phyloP scores from a whole-genome alignment of 37 sponge, comb jelly and placozoan species.

The Chondrilla cf. caribensis region DNA sequence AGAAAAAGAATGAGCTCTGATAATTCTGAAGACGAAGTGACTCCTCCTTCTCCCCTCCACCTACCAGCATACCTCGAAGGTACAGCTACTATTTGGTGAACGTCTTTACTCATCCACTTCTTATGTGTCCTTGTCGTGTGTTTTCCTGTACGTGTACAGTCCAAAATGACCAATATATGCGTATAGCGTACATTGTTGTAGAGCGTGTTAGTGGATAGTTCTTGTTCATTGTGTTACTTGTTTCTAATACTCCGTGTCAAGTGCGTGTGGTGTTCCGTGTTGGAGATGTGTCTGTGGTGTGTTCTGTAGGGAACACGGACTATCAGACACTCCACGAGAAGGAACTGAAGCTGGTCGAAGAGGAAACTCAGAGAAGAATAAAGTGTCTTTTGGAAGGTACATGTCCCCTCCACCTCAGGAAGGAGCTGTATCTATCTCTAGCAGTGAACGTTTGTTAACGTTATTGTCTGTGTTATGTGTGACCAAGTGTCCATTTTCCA shows the following conservation, averaged over 20 bases:
- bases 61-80: constrained; percentile 5
- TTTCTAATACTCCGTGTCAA: too few relatives aligned
- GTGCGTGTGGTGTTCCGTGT: too few relatives aligned
- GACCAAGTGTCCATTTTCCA: too few relatives aligned
- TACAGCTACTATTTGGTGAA: background rate
- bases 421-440: background rate
- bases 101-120: too few relatives aligned
- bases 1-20: background rate
- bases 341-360: constrained; percentile 49
- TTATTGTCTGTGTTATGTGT: background rate
- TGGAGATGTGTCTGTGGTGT: too few relatives aligned
- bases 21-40: constrained; percentile 16
- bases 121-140: too few relatives aligned
- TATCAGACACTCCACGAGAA: background rate
- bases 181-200: too few relatives aligned
- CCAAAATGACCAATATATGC: too few relatives aligned
- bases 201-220: too few relatives aligned
- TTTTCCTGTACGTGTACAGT: too few relatives aligned
- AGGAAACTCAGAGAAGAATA: constrained; percentile 64
- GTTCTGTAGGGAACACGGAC: background rate
- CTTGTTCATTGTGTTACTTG: too few relatives aligned
- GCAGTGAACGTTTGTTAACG: background rate
- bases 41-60: constrained; percentile 18
- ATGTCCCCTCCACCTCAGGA: background rate
- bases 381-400: constrained; percentile 66